Base-by-base conservation (phyloP, 2,888 invertebrate species). In the Thyatira batis region DNA sequence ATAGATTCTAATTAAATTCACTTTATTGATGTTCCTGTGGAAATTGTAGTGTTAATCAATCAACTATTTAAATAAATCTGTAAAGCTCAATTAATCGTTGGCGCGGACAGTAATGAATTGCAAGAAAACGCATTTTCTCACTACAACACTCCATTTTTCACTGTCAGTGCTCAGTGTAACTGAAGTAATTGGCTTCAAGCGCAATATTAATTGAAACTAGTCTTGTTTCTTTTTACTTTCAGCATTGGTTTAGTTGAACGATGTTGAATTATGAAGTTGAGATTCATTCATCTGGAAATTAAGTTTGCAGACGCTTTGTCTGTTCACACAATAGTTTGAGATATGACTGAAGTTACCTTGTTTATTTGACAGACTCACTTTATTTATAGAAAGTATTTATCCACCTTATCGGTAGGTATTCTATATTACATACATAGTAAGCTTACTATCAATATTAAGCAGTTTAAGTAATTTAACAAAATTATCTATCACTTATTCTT, bases 71-170 rank as follows among this genome's bases (percentile, higher is more conserved):
- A 20, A 17, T 27, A 46, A 13, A 48, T 28, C 27, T 27, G 17
- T 52, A 49, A 49, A 52, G 44, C 33, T 45, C 51, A 49, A 51
- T 52, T 55, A 55, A 55, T 55, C 52, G 30, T 9, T 17, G 27
- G 25, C 20, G n/a, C n/a, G 45, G 55, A 52, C 51, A 39, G 27
- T 49, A 49, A 55, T 49, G 51, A 49, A 55, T 52, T 43, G 51
- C 44, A 49, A 28, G 55, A 45, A 55, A 55, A 55, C 51, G 27
- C 44, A 55, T 55, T 55, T 52, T 45, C 49, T 52, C 49, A 49
- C 33, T 10, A 27, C 27, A 28, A 23, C 20, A 13, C 33, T 25
- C 49, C 46, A 51, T 55, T 55, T 52, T 51, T 55, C 55, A 55
- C 45, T 55, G 55, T 52, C 55, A 45, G 49, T 45, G 39, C n/a